Base-by-base conservation (phyloP, 2,888 invertebrate species). In the Andrena bicolor region DNA sequence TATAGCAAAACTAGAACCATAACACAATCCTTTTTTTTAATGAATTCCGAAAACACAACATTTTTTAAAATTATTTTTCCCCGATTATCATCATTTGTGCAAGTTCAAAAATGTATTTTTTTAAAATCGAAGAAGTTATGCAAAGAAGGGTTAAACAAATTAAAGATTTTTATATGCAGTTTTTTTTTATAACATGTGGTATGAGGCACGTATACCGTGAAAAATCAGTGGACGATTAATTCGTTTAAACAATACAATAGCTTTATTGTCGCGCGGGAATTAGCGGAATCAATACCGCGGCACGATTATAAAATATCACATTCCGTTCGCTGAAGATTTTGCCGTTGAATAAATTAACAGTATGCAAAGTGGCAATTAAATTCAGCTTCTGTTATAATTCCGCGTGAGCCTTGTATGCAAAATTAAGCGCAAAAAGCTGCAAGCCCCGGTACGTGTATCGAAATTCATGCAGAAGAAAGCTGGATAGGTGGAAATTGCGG, bases 401-500 rank as follows among this genome's bases (percentile, higher is more conserved):
- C 13, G 16, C 32, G 58, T 20, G 64, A 49, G 51, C 48, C 56
- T 53, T 16, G 58, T 30, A 2, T 20, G 30, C 32, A 20, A 48
- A 66, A 78, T 78, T 75, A 82, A 77, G 71, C 61, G 48, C 23
- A 69, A 65, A 75, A 58, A 63, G 48, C 53, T 63, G 60, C 56
- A 64, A 20, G 4, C 56, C 20, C 41, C 48, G 60, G 6, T 16
- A 23, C 64, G 82, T 60, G 53, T 60, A 78, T 78, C 76, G 83
- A 82, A 81, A 82, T 78, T 71, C 83, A 75, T 71, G 71, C 68
- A 77, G 63, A 74, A 74, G 78, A 75, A 78, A 71, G 74, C 66
- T 60, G 75, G 80, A 86, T 84, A 87, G 82, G 84, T 75, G 84
- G 77, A 80, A 88, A 88, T 86, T 86, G 86, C 77, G 76, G 76